A percentile compares a stretch with the other conserved stretches of the same genome.
Evolutionary conservation across 1,140 invertebrate genomes (phyloP).

Genomic region (Andricus grossulariae): DNA sequence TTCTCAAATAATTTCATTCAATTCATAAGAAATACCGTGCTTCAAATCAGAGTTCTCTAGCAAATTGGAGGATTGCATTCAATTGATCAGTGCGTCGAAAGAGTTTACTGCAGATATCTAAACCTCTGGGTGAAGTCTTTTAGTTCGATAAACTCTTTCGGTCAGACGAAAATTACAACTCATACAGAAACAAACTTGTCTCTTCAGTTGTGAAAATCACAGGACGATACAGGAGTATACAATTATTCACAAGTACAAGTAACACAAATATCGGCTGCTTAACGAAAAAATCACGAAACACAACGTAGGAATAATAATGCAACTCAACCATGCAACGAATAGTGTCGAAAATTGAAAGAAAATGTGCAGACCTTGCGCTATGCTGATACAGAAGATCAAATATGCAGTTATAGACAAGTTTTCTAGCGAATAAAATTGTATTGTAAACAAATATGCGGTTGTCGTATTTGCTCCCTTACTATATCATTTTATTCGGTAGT

Average conservation of each 20-base stretch:
- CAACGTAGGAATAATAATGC: conserved; percentile 74
- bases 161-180: not conserved
- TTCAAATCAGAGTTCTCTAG: too few species aligned
- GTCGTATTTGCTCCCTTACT: too few species aligned
- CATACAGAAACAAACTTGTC: conserved; percentile 45
- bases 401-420: not conserved
- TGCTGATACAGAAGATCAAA: not conserved
- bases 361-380: not conserved
- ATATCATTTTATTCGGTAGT: too few species aligned
- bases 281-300: conserved; percentile 74
- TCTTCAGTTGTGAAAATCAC: conserved; percentile 50
- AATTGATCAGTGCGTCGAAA: too few species aligned
- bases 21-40: too few species aligned
- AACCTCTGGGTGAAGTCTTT: too few species aligned
- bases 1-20: too few species aligned
- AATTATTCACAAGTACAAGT: conserved; percentile 13
- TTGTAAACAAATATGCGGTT: not conserved
- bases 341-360: conserved; percentile 57
- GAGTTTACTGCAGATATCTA: too few species aligned
- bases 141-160: not conserved
- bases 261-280: conserved; percentile 35
- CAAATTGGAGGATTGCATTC: too few species aligned
- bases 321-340: conserved; percentile 78
- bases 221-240: conserved; percentile 47
- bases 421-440: not conserved